These are phyloP conservation scores for Squalus acanthias DNA, from an alignment of 2,797 vertebrate species.

Conservation along the genomic window DNA sequence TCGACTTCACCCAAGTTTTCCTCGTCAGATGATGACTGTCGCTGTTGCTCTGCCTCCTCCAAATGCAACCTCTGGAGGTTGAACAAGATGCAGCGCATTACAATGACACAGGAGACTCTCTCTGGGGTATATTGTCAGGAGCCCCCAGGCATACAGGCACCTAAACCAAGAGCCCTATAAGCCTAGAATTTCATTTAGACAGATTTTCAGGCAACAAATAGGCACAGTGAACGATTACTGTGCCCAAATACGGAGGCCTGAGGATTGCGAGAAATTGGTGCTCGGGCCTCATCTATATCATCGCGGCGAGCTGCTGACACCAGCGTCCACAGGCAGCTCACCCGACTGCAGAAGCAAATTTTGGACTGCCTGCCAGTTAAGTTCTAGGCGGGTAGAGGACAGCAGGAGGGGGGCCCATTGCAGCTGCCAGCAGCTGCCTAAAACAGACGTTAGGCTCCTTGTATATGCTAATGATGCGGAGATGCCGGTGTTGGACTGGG, in stretches of 20 bases:
- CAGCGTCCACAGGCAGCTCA: neutral
- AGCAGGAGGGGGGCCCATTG: neutral
- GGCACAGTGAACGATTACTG: neutral
- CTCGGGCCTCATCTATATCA: neutral
- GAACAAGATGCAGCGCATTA: too few species aligned
- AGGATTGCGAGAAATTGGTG: neutral
- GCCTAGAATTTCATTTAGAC: neutral
- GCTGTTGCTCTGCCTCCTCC: too few species aligned
- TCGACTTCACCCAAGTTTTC: too few species aligned
- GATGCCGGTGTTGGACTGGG: too few species aligned
- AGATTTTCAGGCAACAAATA: neutral
- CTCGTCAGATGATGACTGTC: too few species aligned
- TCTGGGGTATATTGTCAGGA: too few species aligned
- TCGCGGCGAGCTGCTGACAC: neutral
- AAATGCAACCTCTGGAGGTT: too few species aligned
- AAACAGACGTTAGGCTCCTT: neutral
- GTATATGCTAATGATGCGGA: neutral
- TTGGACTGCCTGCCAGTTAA: neutral
- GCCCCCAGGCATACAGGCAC: neutral
- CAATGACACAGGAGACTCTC: too few species aligned
- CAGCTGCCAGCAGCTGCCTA: neutral
- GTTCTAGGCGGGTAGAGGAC: neutral
- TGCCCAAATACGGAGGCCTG: neutral
- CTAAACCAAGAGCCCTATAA: neutral
- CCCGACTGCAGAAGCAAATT: neutral